Percentiles rank a stretch among this genome's conserved stretches.
These are phyloP conservation scores for Oreochromis grahami DNA, from an alignment of 2,797 vertebrate species.

Conservation along the genomic window DNA sequence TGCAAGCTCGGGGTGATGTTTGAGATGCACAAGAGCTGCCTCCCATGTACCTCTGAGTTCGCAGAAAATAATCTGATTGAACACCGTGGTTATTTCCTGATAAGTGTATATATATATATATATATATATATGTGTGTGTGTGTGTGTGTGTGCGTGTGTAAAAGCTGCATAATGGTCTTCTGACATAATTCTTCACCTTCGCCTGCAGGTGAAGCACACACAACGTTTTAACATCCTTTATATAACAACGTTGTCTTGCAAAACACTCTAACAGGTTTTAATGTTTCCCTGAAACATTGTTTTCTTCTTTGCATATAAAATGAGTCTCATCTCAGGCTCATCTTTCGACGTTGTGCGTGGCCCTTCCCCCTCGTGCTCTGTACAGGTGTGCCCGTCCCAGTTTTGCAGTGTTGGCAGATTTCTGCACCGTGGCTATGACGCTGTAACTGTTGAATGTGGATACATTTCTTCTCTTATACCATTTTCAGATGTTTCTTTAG, in stretches of 20 bases:
- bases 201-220: not conserved
- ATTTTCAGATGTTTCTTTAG: not conserved
- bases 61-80: not conserved
- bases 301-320: not conserved
- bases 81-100: not conserved
- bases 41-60: not conserved
- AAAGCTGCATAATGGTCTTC: not conserved
- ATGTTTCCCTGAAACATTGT: not conserved
- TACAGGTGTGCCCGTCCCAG: constrained; percentile 5
- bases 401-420: constrained; percentile 42
- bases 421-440: not conserved
- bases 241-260: not conserved
- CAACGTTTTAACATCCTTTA: not conserved
- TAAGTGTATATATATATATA: not conserved
- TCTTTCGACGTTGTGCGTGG: not conserved
- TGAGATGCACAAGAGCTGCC: not conserved
- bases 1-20: not conserved
- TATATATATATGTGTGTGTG: no score
- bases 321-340: not conserved
- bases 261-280: not conserved
- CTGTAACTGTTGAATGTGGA: constrained; percentile 12
- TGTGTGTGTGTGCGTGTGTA: not conserved
- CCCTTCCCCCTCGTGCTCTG: not conserved
- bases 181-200: not conserved
- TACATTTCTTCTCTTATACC: not conserved